Conservation (phyloP, 2,113 vertebrate genomes). For the Harpagus bidentatus region DNA sequence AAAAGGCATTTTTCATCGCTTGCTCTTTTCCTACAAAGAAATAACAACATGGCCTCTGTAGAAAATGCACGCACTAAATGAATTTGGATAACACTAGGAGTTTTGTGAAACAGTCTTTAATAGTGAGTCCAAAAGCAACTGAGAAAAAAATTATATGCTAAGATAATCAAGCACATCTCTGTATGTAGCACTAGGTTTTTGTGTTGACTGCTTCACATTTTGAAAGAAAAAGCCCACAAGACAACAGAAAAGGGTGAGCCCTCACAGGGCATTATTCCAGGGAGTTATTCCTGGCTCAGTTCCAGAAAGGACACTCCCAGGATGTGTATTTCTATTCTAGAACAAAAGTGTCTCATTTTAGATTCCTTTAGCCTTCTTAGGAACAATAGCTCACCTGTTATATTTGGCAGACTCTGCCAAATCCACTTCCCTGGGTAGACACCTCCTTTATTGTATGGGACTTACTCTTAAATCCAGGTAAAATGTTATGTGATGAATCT, state of each 20-base stretch:
- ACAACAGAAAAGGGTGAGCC: neutral
- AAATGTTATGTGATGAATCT: neutral
- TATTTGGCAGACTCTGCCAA: neutral
- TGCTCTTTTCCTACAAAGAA: neutral
- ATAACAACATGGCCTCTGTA: neutral
- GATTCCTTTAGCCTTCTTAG: neutral
- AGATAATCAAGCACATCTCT: neutral
- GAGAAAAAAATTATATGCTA: neutral
- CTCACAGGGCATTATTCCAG: neutral
- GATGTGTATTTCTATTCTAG: neutral
- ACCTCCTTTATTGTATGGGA: neutral
- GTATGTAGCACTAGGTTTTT: neutral
- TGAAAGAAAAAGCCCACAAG: neutral
- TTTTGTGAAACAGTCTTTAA: neutral
- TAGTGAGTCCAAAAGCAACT: neutral
- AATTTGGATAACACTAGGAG: neutral
- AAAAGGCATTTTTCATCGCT: neutral
- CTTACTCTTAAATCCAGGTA: neutral
- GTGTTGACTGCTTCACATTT: neutral
- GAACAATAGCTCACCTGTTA: neutral
- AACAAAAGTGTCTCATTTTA: neutral
- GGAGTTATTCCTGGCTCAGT: neutral
- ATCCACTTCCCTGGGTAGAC: neutral
- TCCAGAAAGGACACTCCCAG: neutral
- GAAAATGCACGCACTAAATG: neutral